phyloP scores from a whole-genome alignment of 2,113 vertebrate genomes.

The Hippopotamus amphibius region DNA sequence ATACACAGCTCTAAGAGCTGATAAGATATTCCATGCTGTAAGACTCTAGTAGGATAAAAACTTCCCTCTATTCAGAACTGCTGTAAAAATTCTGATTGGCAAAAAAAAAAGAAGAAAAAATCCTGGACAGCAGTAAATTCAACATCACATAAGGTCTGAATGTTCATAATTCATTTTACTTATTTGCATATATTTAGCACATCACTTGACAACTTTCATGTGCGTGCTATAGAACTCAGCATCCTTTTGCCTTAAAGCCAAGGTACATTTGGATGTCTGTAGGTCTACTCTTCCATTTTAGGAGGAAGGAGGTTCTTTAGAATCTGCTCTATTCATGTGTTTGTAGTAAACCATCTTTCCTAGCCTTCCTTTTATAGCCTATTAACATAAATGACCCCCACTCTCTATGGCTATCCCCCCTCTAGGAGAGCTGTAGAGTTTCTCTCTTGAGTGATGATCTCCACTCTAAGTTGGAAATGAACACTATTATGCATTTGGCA shows the following conservation, averaged over 20 bases:
- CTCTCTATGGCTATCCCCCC: not conserved
- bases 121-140: not conserved
- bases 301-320: not conserved
- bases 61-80: not conserved
- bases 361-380: not conserved
- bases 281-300: not conserved
- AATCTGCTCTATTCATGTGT: not conserved
- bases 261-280: not conserved
- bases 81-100: slow-evolving; percentile 11
- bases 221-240: not conserved
- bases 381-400: not conserved
- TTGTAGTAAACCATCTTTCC: not conserved
- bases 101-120: not conserved
- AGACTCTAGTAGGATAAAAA: not conserved
- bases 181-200: slow-evolving; percentile 1
- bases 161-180: slow-evolving; percentile 27
- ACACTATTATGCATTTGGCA: not conserved
- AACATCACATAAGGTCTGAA: not conserved
- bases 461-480: not conserved
- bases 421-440: not conserved
- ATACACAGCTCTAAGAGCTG: not conserved
- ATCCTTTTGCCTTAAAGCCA: not conserved
- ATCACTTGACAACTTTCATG: not conserved
- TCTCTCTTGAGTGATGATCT: not conserved
- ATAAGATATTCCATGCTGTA: not conserved